Base-by-base conservation (phyloP, 2,113 vertebrate genomes). In the Xerus inauris region DNA sequence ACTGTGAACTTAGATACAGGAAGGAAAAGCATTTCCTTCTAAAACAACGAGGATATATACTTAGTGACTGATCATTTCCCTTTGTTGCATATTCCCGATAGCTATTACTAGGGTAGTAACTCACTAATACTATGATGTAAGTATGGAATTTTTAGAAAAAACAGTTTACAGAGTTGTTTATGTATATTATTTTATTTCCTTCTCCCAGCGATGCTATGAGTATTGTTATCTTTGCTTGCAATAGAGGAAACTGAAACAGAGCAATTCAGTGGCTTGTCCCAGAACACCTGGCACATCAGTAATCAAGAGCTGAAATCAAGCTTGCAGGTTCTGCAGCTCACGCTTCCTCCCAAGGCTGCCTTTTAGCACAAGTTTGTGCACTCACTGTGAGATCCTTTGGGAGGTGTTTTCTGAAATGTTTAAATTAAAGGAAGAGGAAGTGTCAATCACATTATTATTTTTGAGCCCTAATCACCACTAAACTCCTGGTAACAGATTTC, bases 21-120 rank as follows among this genome's bases (percentile, higher is more conserved):
- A 95, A 97, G 94, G 57, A 79, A 94, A 96, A 76, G n/a, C 40
- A 79, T 92, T 95, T 96, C 95, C 89, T 93, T 71, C 47, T 91
- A 57, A 88, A 57, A 85, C 75, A 91, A 57, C 67, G 79, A 93
- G 87, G 40, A 71, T 91, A 77, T 30, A 62, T 88, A 69, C 83
- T 94, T 86, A 88, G 38, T 81, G 47, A 35, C 81, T 47, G 62
- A 40, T 80, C 51, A 42, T 84, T 91, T 96, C 24, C 75, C 30
- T 75, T 69, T 67, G 80, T 67, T 49, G 38, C 5, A 22, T 10
- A 89, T 51, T 51, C 82, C 42, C 32, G 62, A 26, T 16, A n/a
- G 19, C 35, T 81, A 42, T 89, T 57, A 77, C 69, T 32, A 49
- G 1, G 16, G 7, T 35, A 54, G 59, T n/a, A 84, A 62, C 30